Conservation (phyloP, 2,888 invertebrate species). For the Ophioninae sp. region DNA sequence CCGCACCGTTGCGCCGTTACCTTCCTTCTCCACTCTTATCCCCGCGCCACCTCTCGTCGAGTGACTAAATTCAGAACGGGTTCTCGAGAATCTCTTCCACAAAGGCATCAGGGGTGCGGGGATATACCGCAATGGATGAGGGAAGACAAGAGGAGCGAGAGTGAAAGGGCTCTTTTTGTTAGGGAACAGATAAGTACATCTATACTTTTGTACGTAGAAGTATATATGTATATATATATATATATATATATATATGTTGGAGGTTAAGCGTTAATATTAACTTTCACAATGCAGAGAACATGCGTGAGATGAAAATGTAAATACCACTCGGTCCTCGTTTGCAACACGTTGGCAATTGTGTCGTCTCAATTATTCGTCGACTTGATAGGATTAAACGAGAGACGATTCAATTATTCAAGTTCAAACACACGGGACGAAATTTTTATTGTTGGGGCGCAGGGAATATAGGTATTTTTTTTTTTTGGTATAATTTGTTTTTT, state of each 20-base stretch:
- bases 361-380: constrained; percentile 48
- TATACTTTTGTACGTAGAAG: not conserved
- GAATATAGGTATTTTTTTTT: not conserved
- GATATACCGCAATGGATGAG: constrained; percentile 53
- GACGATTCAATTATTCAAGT: constrained; percentile 9
- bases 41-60: constrained; percentile 57
- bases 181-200: constrained; percentile 1
- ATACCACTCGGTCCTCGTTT: constrained; percentile 55
- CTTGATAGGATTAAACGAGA: constrained; percentile 22
- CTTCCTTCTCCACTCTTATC: constrained; percentile 34
- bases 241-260: constrained; percentile 1
- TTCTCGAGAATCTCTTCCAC: constrained; percentile 62
- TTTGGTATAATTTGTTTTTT: too few relatives aligned
- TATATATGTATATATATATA: not conserved
- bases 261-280: constrained; percentile 44
- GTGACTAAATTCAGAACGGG: constrained; percentile 66
- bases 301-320: constrained; percentile 61
- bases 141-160: constrained; percentile 47
- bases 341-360: constrained; percentile 57
- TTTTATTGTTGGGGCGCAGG: too few relatives aligned
- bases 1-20: too few relatives aligned
- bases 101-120: constrained; percentile 60
- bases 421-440: too few relatives aligned
- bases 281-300: constrained; percentile 48
- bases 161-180: constrained; percentile 47